These are phyloP conservation scores for Brachionus manjavacas DNA, from an alignment of 1,140 invertebrate species.

Conservation along the genomic window DNA sequence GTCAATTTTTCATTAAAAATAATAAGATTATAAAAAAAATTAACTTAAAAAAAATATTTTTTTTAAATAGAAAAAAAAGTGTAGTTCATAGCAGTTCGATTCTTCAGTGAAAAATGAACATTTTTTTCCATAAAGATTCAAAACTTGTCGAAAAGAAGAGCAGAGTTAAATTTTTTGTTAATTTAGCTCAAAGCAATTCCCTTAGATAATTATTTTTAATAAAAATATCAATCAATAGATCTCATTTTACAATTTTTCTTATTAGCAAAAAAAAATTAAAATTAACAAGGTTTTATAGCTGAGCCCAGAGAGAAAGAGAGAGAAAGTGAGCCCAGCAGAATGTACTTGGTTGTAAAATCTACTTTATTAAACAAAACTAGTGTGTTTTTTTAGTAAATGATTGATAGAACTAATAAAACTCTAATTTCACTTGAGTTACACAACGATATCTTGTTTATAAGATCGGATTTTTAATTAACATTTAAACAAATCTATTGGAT, in stretches of 20 bases:
- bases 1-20: no score
- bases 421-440: neutral
- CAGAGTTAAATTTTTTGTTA: no score
- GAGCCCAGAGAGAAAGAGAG: no score
- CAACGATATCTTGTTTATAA: neutral
- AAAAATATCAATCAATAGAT: neutral
- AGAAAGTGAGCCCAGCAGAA: neutral
- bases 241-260: neutral
- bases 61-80: no score
- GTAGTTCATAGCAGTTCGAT: no score
- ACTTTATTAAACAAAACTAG: neutral
- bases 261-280: neutral
- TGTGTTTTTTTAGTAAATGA: neutral
- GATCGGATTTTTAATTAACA: constrained; percentile 18
- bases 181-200: neutral
- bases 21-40: no score
- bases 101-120: no score
- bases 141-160: no score
- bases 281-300: neutral
- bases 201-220: neutral
- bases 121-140: no score
- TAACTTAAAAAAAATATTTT: no score
- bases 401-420: neutral
- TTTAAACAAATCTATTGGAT: constrained; percentile 10
- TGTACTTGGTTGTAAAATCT: neutral